Conservation (phyloP, 2,113 vertebrate species). For the Pandion haliaetus region DNA sequence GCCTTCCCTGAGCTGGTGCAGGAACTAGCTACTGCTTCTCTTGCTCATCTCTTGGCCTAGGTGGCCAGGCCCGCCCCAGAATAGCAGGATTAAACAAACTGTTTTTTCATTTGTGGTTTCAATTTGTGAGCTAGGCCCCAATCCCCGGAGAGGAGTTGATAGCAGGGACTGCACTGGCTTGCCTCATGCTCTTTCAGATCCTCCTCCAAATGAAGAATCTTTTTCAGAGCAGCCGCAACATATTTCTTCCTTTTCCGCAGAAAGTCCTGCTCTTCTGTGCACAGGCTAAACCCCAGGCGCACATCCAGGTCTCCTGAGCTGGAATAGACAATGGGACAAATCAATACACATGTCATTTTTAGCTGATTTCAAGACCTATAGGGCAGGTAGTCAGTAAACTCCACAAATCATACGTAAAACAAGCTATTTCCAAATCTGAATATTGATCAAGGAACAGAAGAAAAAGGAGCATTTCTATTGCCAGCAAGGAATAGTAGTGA, state of each 20-base stretch:
- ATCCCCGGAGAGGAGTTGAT: fast-evolving
- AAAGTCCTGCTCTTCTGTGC: constrained; percentile 76
- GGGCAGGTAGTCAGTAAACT: neutral
- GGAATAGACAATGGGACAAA: neutral
- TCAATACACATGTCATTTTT: neutral
- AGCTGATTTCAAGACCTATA: neutral
- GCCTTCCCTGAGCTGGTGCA: fast-evolving
- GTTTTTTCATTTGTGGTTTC: neutral
- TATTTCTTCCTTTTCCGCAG: constrained; percentile 78
- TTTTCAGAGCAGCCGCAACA: constrained; percentile 74
- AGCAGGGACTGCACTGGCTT: neutral
- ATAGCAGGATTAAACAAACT: neutral
- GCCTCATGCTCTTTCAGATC: constrained; percentile 76
- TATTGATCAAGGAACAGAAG: neutral
- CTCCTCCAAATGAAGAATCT: constrained; percentile 73
- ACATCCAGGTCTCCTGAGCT: constrained; percentile 74
- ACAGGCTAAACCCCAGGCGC: constrained; percentile 79
- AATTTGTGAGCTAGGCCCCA: neutral
- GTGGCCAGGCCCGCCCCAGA: neutral
- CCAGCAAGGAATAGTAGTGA: neutral
- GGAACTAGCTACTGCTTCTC: neutral
- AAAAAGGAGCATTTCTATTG: neutral
- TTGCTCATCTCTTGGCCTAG: neutral
- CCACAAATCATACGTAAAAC: neutral
- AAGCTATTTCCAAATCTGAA: neutral